Evolutionary conservation across 2,797 vertebrate species (phyloP), one percentile per base, ranked within the genome.

Genomic region (Mus spretus): DNA sequence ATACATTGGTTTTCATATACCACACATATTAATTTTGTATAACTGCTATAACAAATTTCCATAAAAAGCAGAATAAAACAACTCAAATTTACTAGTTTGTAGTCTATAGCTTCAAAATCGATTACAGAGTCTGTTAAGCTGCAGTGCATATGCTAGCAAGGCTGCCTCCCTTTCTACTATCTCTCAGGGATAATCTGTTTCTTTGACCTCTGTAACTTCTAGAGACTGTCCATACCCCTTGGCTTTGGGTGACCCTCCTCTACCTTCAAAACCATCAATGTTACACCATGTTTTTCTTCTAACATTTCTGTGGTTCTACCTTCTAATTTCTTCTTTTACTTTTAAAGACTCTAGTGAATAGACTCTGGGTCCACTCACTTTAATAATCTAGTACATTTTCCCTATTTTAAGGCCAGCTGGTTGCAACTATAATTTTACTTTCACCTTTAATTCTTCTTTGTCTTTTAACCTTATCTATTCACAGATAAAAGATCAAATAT

Each of bases 51-150:
- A 93, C 20, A 81, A 87, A 94, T 47, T 82, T 63, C 59, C n/a
- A 87, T 77, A 79, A 81, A 31, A 34, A 61, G 75, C 22, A 94
- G 22, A 55, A 59, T 93, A 67, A 96, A 89, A 91, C 28, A 87
- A 81, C 26, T 86, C 47, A 86, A 79, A 92, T 85, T 40, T 47
- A 34, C 15, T 70, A 67, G 20, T 19, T 34, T 85, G 17, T 13
- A 53, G 74, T 80, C 50, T 81, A 15, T 10, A 61, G 57, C 44
- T 85, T 75, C 67, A 81, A 91, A 93, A 83, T 67, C 31, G 44
- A 26, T 61, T 61, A 20, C n/a, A 57, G 47, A 26, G 31, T 4
- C 90, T 81, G 19, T 4, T 37, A 20, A 61, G 24, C 28, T 88
- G 47, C 47, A 14, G 63, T 31, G 24, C 4, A 10, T 72, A 55